These are phyloP conservation scores for Aleiodes sp. DNA, from an alignment of 1,140 invertebrate species.

Conservation along the genomic window DNA sequence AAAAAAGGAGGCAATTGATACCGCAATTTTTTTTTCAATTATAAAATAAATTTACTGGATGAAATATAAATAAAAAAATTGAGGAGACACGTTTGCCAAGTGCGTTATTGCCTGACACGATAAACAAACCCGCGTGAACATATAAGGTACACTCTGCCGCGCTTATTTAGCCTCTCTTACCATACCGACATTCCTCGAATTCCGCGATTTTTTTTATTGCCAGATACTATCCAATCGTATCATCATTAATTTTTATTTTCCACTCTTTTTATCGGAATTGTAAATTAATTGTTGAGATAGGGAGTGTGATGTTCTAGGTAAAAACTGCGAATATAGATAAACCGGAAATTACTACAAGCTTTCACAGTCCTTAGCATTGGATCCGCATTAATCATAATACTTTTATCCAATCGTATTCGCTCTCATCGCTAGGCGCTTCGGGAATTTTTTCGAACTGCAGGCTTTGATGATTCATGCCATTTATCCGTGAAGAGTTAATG, in stretches of 20 bases:
- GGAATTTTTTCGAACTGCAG: conserved; percentile 27
- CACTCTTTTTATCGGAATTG: conserved; percentile 1
- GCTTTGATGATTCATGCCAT: conserved; percentile 36
- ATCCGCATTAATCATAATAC: conserved; percentile 36
- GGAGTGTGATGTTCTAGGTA: neutral
- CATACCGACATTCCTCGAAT: neutral
- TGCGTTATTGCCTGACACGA: neutral
- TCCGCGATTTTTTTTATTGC: neutral
- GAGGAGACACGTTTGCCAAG: too few species aligned
- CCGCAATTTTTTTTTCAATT: too few species aligned
- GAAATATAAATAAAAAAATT: neutral
- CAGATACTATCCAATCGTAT: neutral
- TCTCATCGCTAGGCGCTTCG: neutral
- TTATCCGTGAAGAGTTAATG: too few species aligned
- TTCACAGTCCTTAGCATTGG: neutral
- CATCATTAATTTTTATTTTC: neutral
- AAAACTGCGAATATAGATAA: neutral
- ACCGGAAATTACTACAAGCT: neutral
- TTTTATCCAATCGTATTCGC: neutral
- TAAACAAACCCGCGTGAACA: neutral
- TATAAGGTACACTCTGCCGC: neutral
- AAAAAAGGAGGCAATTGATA: too few species aligned
- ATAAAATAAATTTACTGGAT: neutral
- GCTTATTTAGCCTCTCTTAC: neutral
- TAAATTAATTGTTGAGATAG: neutral